Evolutionary conservation across 2,888 invertebrate species (phyloP).

Genomic region (Tethea ocularis): DNA sequence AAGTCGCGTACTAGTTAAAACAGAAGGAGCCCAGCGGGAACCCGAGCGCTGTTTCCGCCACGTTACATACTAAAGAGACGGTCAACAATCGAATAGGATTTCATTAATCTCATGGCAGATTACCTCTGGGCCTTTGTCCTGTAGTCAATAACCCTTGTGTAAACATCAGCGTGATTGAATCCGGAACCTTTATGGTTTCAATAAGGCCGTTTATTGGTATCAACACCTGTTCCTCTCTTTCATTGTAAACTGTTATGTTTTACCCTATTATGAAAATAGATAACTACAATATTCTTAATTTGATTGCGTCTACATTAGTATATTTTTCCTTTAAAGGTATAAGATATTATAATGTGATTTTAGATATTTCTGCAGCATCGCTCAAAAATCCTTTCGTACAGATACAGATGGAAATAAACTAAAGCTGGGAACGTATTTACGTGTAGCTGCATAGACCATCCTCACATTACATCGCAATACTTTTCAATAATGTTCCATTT

Average conservation of each 20-base stretch:
- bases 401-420: neutral
- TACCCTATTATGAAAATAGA: constrained; percentile 18
- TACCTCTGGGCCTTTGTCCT: constrained; percentile 12
- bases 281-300: constrained; percentile 6
- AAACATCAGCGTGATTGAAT: constrained; percentile 28
- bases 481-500: constrained; percentile 27
- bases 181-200: constrained; percentile 16
- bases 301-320: neutral
- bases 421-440: neutral
- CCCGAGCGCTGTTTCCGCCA: neutral
- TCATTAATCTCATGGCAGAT: constrained; percentile 30
- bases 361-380: too few relatives aligned
- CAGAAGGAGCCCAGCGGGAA: constrained; percentile 1
- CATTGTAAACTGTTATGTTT: constrained; percentile 15
- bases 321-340: too few relatives aligned
- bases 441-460: neutral
- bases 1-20: neutral
- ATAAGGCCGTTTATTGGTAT: constrained; percentile 19
- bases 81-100: constrained; percentile 22
- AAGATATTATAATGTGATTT: too few relatives aligned
- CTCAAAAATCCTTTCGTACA: too few relatives aligned
- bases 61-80: constrained; percentile 14
- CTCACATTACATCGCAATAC: constrained; percentile 12
- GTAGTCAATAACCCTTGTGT: constrained; percentile 16
- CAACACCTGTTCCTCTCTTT: constrained; percentile 21